Evolutionary conservation across 2,888 invertebrate species (phyloP), one percentile per base, ranked within the genome.

Genomic region (Amblyjoppa fuscipennis): DNA sequence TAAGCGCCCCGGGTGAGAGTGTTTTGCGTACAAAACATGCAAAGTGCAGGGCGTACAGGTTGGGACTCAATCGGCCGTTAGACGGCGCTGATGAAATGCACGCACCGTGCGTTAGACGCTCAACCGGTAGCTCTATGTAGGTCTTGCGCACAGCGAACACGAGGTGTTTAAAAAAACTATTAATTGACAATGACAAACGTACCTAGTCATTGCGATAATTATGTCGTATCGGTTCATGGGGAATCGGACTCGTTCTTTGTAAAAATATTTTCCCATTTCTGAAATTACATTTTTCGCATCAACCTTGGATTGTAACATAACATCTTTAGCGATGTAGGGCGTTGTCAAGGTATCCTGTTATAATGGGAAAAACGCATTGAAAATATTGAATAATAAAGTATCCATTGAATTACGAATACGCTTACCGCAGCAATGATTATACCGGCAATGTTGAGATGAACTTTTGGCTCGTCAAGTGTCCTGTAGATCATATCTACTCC

Each of bases 191-290:
- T 25, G 2, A 61, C 4, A 6, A 31, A 5, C 75, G 64, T 16
- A 76, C 75, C 51, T 76, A 20, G 76, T 76, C 76, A 76, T 76
- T 66, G 28, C 76, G 64, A 76, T 66, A 38, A 76, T 13, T 4
- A 66, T 66, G 66, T 76, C 66, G 51, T 76, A 76, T n/a, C 34
- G 45, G 6, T 49, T 49, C n/a, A 51, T 31, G 20, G 76, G 76
- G 13, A 76, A 64, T n/a, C 66, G 49, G 9, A 34, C 34, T 66
- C 20, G 51, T 41, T 66, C 76, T 2, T 31, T 13, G 34, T 76
- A 66, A 34, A 76, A 76, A 34, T 76, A 76, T 2, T 6, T 34
- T 13, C 66, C 51, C 31, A 64, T 75, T 7, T 25, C n/a, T 9
- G 3, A 9, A 5, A 64, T 0, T 41, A 31, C 31, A 2, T 20